Evolutionary conservation across 1,140 invertebrate genomes (phyloP).

Genomic region (Neodiprion fabricii): DNA sequence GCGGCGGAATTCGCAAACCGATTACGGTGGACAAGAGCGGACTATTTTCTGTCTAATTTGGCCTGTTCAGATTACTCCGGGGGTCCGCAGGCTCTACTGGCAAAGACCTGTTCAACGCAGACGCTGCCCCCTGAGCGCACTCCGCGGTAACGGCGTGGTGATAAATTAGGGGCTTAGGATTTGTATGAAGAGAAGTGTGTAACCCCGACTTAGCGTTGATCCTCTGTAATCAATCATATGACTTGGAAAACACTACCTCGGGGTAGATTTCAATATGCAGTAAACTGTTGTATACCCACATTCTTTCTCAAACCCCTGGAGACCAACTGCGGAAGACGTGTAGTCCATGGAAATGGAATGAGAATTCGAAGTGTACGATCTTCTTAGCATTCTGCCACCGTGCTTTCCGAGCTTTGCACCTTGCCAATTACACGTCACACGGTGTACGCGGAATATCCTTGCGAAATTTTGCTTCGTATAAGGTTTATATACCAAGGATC

Average conservation of each 20-base stretch:
- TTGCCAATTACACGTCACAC: too few relatives aligned
- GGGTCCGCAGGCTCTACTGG: conserved; percentile 13
- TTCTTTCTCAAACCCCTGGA: too few relatives aligned
- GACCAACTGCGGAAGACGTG: too few relatives aligned
- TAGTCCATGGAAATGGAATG: too few relatives aligned
- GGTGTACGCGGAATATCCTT: too few relatives aligned
- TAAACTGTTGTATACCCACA: background rate
- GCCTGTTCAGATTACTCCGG: background rate
- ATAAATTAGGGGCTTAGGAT: conserved; percentile 58
- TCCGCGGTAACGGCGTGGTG: conserved; percentile 31
- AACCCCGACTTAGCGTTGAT: conserved; percentile 57
- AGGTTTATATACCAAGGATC: too few relatives aligned
- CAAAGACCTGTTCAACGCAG: conserved; percentile 52
- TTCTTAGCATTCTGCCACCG: too few relatives aligned
- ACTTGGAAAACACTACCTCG: conserved; percentile 5
- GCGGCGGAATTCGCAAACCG: too few relatives aligned
- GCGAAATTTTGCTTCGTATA: too few relatives aligned
- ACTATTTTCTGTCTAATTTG: background rate
- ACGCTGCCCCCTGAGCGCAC: conserved; percentile 19
- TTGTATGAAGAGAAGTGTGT: conserved; percentile 61
- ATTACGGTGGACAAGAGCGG: background rate
- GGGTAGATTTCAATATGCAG: background rate
- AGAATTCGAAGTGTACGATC: too few relatives aligned
- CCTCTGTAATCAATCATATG: conserved; percentile 53
- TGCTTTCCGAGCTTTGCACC: too few relatives aligned